Conservation (phyloP, 2,888 invertebrate species). For the Salticus scenicus region DNA sequence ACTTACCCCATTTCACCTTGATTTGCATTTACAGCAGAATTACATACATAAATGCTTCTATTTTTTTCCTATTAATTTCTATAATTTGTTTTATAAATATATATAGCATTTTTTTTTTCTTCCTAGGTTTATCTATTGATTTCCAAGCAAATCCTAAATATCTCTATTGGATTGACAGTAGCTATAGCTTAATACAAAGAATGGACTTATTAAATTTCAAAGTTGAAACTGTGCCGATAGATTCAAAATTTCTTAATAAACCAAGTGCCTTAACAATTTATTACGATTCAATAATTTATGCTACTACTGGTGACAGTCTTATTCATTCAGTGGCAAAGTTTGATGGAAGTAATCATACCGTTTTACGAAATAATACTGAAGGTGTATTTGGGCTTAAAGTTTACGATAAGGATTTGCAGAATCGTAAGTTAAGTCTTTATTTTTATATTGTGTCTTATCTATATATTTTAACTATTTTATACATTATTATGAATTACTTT, state of each 20-base stretch:
- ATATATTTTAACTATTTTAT: background rate
- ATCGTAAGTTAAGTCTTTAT: conserved; percentile 69
- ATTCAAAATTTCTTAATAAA: conserved; percentile 72
- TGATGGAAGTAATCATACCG: conserved; percentile 77
- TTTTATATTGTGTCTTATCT: background rate
- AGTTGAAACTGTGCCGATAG: conserved; percentile 73
- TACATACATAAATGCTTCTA: no score
- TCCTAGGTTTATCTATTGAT: conserved; percentile 81
- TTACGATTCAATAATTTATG: conserved; percentile 80
- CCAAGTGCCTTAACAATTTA: conserved; percentile 83
- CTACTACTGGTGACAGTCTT: conserved; percentile 82
- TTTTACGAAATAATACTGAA: conserved; percentile 80
- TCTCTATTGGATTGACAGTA: conserved; percentile 84
- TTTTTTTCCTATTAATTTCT: no score
- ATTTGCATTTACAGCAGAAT: no score
- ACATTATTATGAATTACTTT: background rate
- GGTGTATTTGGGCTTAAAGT: conserved; percentile 76
- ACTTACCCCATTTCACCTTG: no score
- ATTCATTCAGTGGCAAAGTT: conserved; percentile 82
- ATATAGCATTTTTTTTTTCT: no score
- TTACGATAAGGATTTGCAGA: conserved; percentile 83
- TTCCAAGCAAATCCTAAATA: conserved; percentile 77
- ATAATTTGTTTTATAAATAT: no score
- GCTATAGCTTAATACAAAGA: conserved; percentile 80
- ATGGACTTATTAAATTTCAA: conserved; percentile 78